Evolutionary conservation across 2,797 vertebrate genomes (phyloP).

Genomic region (Coregonus suidteri): DNA sequence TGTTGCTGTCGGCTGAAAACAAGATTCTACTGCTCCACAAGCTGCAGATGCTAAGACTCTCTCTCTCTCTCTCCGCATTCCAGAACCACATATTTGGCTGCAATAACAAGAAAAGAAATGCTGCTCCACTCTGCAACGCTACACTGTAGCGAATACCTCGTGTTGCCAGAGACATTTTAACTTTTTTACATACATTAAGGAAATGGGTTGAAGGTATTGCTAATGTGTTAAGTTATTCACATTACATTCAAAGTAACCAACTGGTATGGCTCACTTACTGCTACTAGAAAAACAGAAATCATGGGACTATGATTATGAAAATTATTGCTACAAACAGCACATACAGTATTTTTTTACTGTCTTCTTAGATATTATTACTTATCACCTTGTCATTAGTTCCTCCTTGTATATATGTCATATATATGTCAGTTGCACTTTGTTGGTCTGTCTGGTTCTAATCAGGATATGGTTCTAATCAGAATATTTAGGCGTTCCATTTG

Average conservation of each 20-base stretch:
- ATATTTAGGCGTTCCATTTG: neutral
- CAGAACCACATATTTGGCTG: slow-evolving; percentile 63
- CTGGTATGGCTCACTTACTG: neutral
- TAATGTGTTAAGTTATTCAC: slow-evolving; percentile 32
- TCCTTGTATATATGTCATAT: too few species aligned
- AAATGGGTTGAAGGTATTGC: slow-evolving; percentile 43
- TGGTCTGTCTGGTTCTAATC: too few species aligned
- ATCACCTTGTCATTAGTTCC: too few species aligned
- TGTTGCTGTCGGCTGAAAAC: neutral
- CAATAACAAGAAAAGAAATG: slow-evolving; percentile 39
- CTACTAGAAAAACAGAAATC: too few species aligned
- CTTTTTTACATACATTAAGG: slow-evolving; percentile 10
- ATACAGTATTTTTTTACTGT: too few species aligned
- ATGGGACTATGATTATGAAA: too few species aligned
- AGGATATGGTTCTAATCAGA: too few species aligned
- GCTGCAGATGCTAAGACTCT: slow-evolving; percentile 53
- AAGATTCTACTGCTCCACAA: slow-evolving; percentile 23
- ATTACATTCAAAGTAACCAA: neutral
- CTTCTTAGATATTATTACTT: too few species aligned
- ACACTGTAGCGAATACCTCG: slow-evolving; percentile 58
- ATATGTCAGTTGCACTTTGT: too few species aligned
- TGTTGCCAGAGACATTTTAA: slow-evolving; percentile 43
- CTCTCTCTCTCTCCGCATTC: slow-evolving; percentile 49
- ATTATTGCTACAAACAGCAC: too few species aligned
- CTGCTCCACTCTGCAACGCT: slow-evolving; percentile 47